These are phyloP conservation scores for Tamias sibiricus DNA, from an alignment of 2,113 vertebrate genomes.

Conservation along the genomic window DNA sequence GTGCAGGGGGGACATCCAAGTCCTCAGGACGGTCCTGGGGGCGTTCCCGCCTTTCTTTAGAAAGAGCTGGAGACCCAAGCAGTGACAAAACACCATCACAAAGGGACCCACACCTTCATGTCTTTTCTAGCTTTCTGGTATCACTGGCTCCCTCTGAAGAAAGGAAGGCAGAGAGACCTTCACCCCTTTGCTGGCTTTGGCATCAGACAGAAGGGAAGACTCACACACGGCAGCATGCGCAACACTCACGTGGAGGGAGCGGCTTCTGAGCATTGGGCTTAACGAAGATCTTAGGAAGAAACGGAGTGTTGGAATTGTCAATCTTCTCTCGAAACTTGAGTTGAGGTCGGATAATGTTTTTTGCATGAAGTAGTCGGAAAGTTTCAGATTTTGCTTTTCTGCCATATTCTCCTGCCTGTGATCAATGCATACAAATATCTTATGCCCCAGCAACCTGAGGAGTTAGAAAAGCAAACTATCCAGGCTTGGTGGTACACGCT, in stretches of 20 bases:
- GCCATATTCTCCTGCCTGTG: conserved; percentile 87
- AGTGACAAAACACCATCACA: conserved; percentile 41
- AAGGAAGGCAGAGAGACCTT: not conserved
- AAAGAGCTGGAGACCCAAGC: conserved; percentile 87
- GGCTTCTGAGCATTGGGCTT: conserved; percentile 96
- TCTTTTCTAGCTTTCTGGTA: not conserved
- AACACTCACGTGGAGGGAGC: conserved; percentile 92
- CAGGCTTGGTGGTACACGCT: not conserved
- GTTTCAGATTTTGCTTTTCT: conserved; percentile 89
- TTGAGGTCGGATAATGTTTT: conserved; percentile 95
- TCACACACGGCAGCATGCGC: rapidly evolving
- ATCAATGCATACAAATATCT: not conserved
- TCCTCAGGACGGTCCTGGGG: conserved; percentile 93
- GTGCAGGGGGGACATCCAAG: conserved; percentile 93
- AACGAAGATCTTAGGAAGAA: conserved; percentile 94
- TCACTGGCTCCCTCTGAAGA: not conserved
- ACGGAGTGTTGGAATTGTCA: conserved; percentile 98
- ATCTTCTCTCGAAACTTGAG: conserved; percentile 96
- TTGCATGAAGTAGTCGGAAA: conserved; percentile 95
- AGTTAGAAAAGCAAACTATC: not conserved
- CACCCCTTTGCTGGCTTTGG: too few species aligned
- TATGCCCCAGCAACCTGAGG: not conserved
- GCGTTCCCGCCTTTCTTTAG: conserved; percentile 90
- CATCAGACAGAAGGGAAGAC: not conserved
- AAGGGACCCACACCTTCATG: not conserved